These are phyloP conservation scores for Potamarius usumacintae DNA, from an alignment of 2,113 vertebrate genomes.

Conservation along the genomic window DNA sequence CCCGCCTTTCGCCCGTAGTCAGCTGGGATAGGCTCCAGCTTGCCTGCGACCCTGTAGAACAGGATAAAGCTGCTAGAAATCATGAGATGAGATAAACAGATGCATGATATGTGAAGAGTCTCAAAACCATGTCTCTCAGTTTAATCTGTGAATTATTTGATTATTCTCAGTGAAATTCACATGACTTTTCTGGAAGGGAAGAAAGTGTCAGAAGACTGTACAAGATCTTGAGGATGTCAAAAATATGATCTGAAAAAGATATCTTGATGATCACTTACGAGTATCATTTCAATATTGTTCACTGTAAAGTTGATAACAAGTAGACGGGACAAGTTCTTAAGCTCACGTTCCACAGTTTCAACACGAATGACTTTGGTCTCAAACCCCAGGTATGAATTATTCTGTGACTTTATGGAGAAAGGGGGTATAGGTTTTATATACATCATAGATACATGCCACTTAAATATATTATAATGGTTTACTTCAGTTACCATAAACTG, in stretches of 20 bases:
- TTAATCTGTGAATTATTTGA: not conserved
- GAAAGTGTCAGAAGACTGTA: not conserved
- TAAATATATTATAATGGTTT: not conserved
- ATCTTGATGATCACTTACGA: constrained; percentile 28
- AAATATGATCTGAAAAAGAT: not conserved
- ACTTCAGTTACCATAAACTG: constrained; percentile 57
- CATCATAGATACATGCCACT: too few species aligned
- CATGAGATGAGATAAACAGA: too few species aligned
- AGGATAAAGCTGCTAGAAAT: too few species aligned
- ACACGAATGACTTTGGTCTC: constrained; percentile 56
- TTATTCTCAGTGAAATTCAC: not conserved
- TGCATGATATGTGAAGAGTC: not conserved
- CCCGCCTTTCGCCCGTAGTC: too few species aligned
- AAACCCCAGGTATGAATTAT: not conserved
- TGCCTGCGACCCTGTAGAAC: too few species aligned
- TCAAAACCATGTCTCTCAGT: not conserved
- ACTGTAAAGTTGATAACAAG: constrained; percentile 57
- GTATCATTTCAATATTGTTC: not conserved
- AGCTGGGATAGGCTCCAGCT: too few species aligned
- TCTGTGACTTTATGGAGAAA: constrained; percentile 37
- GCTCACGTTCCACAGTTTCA: constrained; percentile 40
- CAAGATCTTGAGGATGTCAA: not conserved
- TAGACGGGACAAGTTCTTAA: not conserved
- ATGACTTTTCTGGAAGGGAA: not conserved
- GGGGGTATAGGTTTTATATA: too few species aligned